phyloP scores from a whole-genome alignment of 2,797 vertebrate genomes.

The Melanotaenia pygmaea region DNA sequence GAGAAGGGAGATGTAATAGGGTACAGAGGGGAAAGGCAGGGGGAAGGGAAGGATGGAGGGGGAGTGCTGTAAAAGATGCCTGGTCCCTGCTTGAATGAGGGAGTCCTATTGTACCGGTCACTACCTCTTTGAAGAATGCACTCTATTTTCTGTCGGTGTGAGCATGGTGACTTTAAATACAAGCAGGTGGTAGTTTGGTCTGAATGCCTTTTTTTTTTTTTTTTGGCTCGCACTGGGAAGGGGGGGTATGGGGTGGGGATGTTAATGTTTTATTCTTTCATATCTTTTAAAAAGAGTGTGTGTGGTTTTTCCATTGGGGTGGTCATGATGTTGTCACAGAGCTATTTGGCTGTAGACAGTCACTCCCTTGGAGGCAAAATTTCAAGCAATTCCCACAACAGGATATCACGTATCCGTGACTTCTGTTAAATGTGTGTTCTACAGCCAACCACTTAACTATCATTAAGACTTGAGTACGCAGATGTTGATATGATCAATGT shows the following conservation, averaged over 20 bases:
- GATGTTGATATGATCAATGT: slow-evolving; percentile 68
- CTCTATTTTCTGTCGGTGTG: slow-evolving; percentile 48
- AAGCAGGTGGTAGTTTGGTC: slow-evolving; percentile 29
- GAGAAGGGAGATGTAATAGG: slow-evolving; percentile 66
- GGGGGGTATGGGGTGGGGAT: background rate
- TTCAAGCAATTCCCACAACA: slow-evolving; percentile 65
- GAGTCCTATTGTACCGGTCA: slow-evolving; percentile 70
- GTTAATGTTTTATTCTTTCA: slow-evolving; percentile 25
- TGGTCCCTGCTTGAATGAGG: slow-evolving; percentile 70
- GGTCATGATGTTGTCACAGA: slow-evolving; percentile 62
- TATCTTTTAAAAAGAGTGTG: slow-evolving; percentile 24
- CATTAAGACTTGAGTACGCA: slow-evolving; percentile 62
- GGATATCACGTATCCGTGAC: slow-evolving; percentile 68
- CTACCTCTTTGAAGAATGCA: slow-evolving; percentile 65
- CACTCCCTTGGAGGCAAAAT: slow-evolving; percentile 68
- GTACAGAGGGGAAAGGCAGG: slow-evolving; percentile 80
- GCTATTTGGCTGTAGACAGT: slow-evolving; percentile 58
- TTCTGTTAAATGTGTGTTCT: slow-evolving; percentile 66
- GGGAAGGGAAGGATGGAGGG: slow-evolving; percentile 77
- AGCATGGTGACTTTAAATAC: slow-evolving; percentile 30
- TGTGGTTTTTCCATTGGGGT: slow-evolving; percentile 56
- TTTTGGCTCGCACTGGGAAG: slow-evolving; percentile 8
- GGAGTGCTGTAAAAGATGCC: slow-evolving; percentile 72
- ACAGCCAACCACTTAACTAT: slow-evolving; percentile 57
- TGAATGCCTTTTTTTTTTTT: slow-evolving; percentile 23